Base-by-base conservation (phyloP, 2,113 vertebrate species). In the Ochotona princeps region DNA sequence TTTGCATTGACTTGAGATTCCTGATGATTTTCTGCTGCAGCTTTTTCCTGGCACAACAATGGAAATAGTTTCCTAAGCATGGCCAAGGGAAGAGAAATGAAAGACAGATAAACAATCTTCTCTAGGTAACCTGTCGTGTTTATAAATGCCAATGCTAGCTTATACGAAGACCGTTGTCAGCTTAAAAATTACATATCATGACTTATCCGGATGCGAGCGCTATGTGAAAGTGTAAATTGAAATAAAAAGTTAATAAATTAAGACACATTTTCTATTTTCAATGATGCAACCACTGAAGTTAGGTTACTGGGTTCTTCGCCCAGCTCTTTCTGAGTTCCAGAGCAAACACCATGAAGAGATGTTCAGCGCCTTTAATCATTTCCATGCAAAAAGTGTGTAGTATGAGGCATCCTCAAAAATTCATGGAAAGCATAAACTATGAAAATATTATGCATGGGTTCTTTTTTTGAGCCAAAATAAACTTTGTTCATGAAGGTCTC, bases 211-310 rank as follows among this genome's bases (percentile, higher is more conserved):
- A 17, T 70, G 82, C 30, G n/a, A 35, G 23, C 35, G 82, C 26
- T 14, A 54, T 9, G 30, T 75, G 32, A 17, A 89, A 82, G 60
- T 75, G 54, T 73, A 79, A n/a, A 26, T 74, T 87, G 44, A 74
- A 81, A 60, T 38, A 5, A 1, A 80, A 78, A 69, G 26, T 80
- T 13, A 51, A 38, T 35, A 83, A 92, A 65, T 26, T 15, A 51
- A 74, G 80, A 60, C 8, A 32, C 26, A 23, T 51, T 38, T 83
- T 81, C 30, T 87, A 85, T 83, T 87, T 79, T 69, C n/a, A 92
- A 72, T 15, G 51, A 90, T 60, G 73, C 20, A 87, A 61, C 88
- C 26, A 26, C 78, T 90, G 26, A 51, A 73, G 75, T 25, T 74
- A 91, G 85, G 84, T 26, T 70, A 23, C 83, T 88, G 67, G 66